Evolutionary conservation across 2,113 vertebrate genomes (phyloP), one percentile per base, ranked within the genome.

Genomic region (Columba livia): DNA sequence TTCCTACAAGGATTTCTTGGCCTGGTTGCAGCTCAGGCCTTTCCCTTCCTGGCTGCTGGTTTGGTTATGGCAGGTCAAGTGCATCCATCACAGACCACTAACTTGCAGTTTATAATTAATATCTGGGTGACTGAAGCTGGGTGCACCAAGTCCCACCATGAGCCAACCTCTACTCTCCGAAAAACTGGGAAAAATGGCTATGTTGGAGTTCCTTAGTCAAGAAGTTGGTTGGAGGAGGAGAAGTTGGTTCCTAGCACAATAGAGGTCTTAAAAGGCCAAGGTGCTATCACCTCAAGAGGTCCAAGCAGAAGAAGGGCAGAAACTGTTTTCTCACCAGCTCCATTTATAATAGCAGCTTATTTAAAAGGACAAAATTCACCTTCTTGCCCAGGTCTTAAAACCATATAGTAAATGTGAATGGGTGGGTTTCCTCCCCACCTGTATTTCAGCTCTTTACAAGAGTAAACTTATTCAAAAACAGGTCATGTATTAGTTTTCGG

Each of bases 141-240:
- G 5, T 65, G 15, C 26, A 15, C 20, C 5, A 8, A 18, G 4
- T 64, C 21, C 10, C 15, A 15, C 31, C 26, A 5, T 8, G 15
- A 53, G 11, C 10, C 40, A 25, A 21, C 0, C 0, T 53, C 51
- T 65, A 28, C 15, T 57, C 5, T 72, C 48, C 2, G 2, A 66
- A 85, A 54, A 6, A 50, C 13, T 31, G 21, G 14, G 28, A 16
- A 62, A 83, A 84, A 36, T 1, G 8, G 3, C 8, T 36, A 1
- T 0, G 2, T 15, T 26, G 23, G 47, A 32, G 8, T 62, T 79
- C 20, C 31, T 58, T 58, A 36, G 5, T 58, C 53, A 64, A 31
- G 19, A 56, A 28, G 4, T n/a, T 70, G 8, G 7, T 21, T 54
- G 31, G 36, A 54, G 24, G 21, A 64, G 15, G 5, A 74, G 10